Evolutionary conservation across 2,113 vertebrate species (phyloP), one percentile per base, ranked within the genome.

Genomic region (Montifringilla adamsi): DNA sequence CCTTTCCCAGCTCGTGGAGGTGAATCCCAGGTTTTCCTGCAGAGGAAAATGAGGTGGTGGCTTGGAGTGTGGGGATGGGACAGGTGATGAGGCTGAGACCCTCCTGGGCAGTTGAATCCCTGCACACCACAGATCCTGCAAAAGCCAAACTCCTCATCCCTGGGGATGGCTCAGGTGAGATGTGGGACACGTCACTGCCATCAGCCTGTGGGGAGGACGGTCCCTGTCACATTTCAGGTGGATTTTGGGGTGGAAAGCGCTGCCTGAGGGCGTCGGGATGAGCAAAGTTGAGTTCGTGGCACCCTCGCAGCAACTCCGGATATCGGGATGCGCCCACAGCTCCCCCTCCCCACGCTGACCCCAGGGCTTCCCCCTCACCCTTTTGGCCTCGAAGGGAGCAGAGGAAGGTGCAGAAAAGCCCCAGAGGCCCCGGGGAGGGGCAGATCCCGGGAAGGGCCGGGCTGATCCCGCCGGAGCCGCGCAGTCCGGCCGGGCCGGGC

Each of bases 351-450:
- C 82, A 2, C 0, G 1, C 20, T 30, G 73, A 18, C 49, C 73
- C 67, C 2, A 4, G 11, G 13, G 26, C 33, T 37, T 21, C 60
- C 49, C 17, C 23, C 52, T 72, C 14, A 1, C 5, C 9, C 39
- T 63, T 58, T 3, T 1, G 24, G 11, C 50, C 75, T 10, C 60
- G 3, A 14, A 47, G 1, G 0, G 0, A 55, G 47, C 13, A 10
- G 33, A 12, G 12, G 41, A 50, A 47, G 72, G 63, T 13, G 20
- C 59, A 72, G 55, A 1, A 7, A 6, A 43, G 35, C 49, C 15
- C 4, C 27, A 0, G 80, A 15, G 20, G 35, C 11, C 0, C 41
- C 19, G 7, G 50, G 58, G 47, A 85, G 83, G 80, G 70, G 74
- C 9, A 4, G 84, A 18, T 52, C 75, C 64, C 14, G 52, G 41